phyloP scores from a whole-genome alignment of 2,888 invertebrate genomes.

The Aquatica leii region DNA sequence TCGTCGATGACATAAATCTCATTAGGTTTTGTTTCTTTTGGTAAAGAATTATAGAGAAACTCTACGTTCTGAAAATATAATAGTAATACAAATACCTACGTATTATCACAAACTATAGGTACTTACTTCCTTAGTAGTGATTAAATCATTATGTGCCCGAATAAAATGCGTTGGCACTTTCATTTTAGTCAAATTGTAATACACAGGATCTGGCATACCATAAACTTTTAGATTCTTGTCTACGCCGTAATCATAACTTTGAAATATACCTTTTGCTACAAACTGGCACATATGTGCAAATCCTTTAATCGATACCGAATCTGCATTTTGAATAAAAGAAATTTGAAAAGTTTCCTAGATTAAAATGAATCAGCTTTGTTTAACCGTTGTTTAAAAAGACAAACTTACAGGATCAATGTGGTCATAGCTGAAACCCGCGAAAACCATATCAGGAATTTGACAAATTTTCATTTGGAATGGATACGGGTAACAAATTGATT shows the following conservation, averaged over 20 bases:
- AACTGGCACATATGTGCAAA: slow-evolving; percentile 29
- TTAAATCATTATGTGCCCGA: slow-evolving; percentile 29
- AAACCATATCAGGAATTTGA: slow-evolving; percentile 16
- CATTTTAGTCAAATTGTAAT: slow-evolving; percentile 31
- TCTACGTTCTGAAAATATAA: slow-evolving; percentile 22
- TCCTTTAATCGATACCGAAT: slow-evolving; percentile 28
- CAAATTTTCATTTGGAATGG: slow-evolving; percentile 25
- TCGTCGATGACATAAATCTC: slow-evolving; percentile 22
- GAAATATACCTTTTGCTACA: slow-evolving; percentile 28
- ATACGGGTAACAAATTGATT: slow-evolving; percentile 17
- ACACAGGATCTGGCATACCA: background rate
- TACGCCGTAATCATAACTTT: slow-evolving; percentile 32
- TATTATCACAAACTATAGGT: no score
- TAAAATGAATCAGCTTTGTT: slow-evolving; percentile 7
- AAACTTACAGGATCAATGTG: slow-evolving; percentile 37
- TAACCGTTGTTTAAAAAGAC: no score
- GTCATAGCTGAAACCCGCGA: slow-evolving; percentile 21
- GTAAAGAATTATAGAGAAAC: slow-evolving; percentile 15
- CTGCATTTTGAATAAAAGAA: slow-evolving; percentile 30
- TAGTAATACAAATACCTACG: background rate
- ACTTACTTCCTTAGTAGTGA: slow-evolving; percentile 28
- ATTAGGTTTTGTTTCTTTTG: slow-evolving; percentile 18
- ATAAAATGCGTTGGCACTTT: slow-evolving; percentile 33
- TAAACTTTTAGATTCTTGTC: background rate
- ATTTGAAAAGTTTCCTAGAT: slow-evolving; percentile 33